Base-by-base conservation (phyloP, 2,797 vertebrate species). In the Onychomys torridus region DNA sequence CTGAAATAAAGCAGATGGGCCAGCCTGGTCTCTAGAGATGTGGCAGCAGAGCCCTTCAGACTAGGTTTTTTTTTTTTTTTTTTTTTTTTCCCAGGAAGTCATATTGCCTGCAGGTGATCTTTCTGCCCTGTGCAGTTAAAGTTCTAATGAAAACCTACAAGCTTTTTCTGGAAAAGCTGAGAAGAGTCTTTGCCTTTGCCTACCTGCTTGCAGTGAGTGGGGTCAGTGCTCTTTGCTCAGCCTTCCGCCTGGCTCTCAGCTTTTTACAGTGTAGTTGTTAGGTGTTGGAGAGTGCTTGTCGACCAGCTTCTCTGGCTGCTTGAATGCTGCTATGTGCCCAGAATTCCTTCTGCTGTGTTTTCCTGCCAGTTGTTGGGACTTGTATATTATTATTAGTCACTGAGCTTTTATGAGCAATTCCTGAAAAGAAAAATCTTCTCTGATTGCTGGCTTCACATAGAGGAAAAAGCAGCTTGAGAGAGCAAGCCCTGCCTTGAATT, bases 401-500 rank as follows among this genome's bases (percentile, higher is more conserved):
- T 23, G 75, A 78, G 96, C 94, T 97, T 98, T 96, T 96, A 98
- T 90, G 92, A 98, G 98, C 73, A 55, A 98, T 98, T 98, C 98
- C 98, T 98, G 98, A 98, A 98, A 98, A 98, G 98, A 98, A 97
- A 98, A 97, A 96, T 98, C 96, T 97, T 96, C 96, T 98, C 93
- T 76, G 90, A 96, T 97, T 97, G 96, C 90, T 96, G 97, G 96
- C 96, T 98, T 94, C 96, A 23, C 75, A 40, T 92, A 96, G 97
- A 98, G 97, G 97, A 98, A 98, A 97, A 93, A 97, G 96, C 55
- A 89, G 96, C 98, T 96, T 0, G 63, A 95, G 95, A 97, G 98
- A 96, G 94, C 96, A 89, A 96, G 94, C 96, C 90, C 93, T 29
- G 96, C 83, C 93, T 95, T 97, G 95, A 97, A 97, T 97, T 97